Base-by-base conservation (phyloP, 1,140 invertebrate species). In the Carposina sasakii region DNA sequence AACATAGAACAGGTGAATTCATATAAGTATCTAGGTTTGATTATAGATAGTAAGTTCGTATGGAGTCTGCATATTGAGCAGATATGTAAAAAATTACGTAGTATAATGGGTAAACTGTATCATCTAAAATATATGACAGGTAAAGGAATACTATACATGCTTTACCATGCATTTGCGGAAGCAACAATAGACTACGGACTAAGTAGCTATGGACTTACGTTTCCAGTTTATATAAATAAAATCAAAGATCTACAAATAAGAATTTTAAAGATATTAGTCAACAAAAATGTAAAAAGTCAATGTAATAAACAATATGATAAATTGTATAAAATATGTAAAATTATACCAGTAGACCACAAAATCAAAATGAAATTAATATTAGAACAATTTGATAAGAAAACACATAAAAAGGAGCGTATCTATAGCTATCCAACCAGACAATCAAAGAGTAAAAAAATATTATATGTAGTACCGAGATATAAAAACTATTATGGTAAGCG, bases 241-340 rank as follows among this genome's bases (percentile, higher is more conserved):
- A 37, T 54, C 22, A 43, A 48, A 37, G 20, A 30, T 16, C 16
- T 48, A 37, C 52, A 54, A 43, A 43, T 48, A 39, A 43, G 52
- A 37, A 28, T 54, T 22, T 5, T 37, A 46, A 54, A 41, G 48
- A 48, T 31, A 16, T 44, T 48, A 54, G 37, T 40, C 9, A 33
- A 15, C 30, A 54, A 54, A 41, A 48, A 44, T 39, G 23, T 39
- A 43, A 54, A 54, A 33, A 41, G 24, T 21, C 22, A 33, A 3
- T 52, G 50, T 31, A 31, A 42, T 16, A 41, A 39, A 20, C 21
- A 42, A 20, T 47, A 52, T 47, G 30, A 52, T 26, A 42, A 46
- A 10, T 42, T 52, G 16, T 52, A 47, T 52, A 15, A 20, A 13
- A 31, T 37, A 13, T 39, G 49, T 40, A 23, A 45, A 22, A 45